Percentiles rank a stretch among this genome's conserved stretches.
Conservation (phyloP, 2,113 vertebrate species). For the Melanerpes aurifrons region DNA sequence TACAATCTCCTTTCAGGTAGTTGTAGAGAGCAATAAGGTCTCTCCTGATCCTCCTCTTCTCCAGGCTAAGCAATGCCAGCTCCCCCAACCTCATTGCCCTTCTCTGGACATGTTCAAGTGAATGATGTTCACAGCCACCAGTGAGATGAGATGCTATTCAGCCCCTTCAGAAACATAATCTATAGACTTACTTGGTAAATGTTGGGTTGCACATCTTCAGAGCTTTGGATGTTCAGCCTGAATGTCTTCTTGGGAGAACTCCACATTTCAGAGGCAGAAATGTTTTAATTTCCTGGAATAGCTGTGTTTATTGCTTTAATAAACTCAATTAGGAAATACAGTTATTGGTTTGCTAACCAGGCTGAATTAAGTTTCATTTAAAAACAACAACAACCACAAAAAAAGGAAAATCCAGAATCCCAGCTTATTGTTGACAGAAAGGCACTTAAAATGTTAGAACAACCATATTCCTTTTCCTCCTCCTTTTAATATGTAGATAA, state of each 20-base stretch:
- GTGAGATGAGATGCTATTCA: accelerated
- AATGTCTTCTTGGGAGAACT: not conserved
- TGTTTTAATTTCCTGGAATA: constrained; percentile 53
- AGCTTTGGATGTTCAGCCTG: not conserved
- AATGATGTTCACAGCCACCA: not conserved
- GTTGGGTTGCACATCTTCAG: not conserved
- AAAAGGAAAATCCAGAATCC: constrained; percentile 22
- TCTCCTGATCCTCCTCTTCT: too few species aligned
- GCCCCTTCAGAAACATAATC: not conserved
- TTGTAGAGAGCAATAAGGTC: too few species aligned
- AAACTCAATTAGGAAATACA: constrained; percentile 50
- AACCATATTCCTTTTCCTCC: not conserved
- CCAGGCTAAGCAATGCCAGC: too few species aligned
- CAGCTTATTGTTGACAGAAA: constrained; percentile 4
- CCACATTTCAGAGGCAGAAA: constrained; percentile 24
- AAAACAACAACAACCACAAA: not conserved
- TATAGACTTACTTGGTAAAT: not conserved
- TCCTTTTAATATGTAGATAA: constrained; percentile 11
- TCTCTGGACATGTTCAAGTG: too few species aligned
- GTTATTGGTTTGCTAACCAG: constrained; percentile 59
- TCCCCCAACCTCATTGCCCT: too few species aligned
- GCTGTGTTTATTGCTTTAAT: constrained; percentile 66
- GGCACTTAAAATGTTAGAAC: constrained; percentile 26
- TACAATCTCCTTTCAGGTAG: too few species aligned
- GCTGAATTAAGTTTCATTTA: constrained; percentile 53